Evolutionary conservation across 2,113 vertebrate species (phyloP).

Genomic region (Micronycteris hirsuta): DNA sequence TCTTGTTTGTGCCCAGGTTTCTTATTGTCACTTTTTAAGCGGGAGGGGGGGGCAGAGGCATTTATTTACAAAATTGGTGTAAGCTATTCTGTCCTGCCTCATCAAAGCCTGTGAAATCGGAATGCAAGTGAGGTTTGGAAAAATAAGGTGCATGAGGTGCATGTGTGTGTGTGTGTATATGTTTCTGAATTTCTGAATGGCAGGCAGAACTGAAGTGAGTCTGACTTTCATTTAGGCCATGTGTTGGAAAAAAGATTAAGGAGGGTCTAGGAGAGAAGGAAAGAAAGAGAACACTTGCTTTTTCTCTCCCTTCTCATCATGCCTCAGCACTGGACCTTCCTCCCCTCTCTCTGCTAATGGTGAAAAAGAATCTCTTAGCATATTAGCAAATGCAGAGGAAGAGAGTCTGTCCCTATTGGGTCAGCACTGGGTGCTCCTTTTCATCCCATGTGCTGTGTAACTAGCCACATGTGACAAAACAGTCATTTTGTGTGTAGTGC

Average conservation of each 20-base stretch:
- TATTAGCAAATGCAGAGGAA: neutral
- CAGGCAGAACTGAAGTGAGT: neutral
- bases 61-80: neutral
- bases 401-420: fast-evolving
- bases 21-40: neutral
- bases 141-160: neutral
- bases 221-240: neutral
- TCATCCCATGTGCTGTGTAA: fast-evolving
- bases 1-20: fast-evolving
- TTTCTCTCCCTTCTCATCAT: neutral
- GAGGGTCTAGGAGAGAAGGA: neutral
- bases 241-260: neutral
- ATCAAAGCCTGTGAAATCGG: neutral
- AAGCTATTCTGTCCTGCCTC: neutral
- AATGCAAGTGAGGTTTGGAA: neutral
- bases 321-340: neutral
- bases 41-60: neutral
- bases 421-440: neutral
- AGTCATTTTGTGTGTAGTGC: neutral
- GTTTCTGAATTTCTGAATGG: neutral
- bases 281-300: neutral
- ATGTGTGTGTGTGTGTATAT: neutral
- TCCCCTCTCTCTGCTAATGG: neutral
- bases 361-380: neutral
- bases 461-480: neutral